Conservation (phyloP, 1,140 invertebrate genomes). For the Eufriesea mexicana region DNA sequence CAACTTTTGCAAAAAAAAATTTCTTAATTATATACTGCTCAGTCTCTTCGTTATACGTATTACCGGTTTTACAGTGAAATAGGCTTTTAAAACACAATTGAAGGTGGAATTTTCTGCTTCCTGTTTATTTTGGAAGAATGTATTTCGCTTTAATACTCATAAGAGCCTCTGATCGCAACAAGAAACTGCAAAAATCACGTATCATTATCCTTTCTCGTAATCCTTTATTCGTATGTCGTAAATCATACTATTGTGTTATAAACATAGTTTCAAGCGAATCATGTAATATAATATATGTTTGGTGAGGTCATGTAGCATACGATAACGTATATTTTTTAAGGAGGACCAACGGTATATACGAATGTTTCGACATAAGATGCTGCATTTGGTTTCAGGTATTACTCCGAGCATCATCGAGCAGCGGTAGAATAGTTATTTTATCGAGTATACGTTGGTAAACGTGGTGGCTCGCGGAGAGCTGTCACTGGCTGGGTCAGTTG, state of each 20-base stretch:
- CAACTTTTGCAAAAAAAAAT: slow-evolving; percentile 57
- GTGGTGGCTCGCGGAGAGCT: slow-evolving; percentile 64
- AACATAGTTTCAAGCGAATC: too few relatives aligned
- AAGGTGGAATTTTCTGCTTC: neutral
- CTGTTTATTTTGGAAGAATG: fast-evolving
- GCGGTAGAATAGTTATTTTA: slow-evolving; percentile 3
- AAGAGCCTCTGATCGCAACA: fast-evolving
- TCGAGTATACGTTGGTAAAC: slow-evolving; percentile 46
- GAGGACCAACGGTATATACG: neutral
- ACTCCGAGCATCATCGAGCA: neutral
- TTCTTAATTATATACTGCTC: neutral
- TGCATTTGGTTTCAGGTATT: neutral
- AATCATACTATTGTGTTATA: neutral
- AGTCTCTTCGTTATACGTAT: neutral
- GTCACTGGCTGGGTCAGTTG: slow-evolving; percentile 80
- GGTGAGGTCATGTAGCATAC: neutral
- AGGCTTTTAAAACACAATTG: neutral
- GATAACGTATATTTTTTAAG: neutral
- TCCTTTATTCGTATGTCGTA: too few relatives aligned
- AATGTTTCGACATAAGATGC: neutral
- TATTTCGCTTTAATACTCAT: neutral
- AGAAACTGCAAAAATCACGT: neutral
- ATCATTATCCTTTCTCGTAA: neutral
- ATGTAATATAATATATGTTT: neutral
- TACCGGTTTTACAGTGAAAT: neutral